Evolutionary conservation across 2,888 invertebrate species (phyloP).

Genomic region (Caenorhabditis zanzibari): DNA sequence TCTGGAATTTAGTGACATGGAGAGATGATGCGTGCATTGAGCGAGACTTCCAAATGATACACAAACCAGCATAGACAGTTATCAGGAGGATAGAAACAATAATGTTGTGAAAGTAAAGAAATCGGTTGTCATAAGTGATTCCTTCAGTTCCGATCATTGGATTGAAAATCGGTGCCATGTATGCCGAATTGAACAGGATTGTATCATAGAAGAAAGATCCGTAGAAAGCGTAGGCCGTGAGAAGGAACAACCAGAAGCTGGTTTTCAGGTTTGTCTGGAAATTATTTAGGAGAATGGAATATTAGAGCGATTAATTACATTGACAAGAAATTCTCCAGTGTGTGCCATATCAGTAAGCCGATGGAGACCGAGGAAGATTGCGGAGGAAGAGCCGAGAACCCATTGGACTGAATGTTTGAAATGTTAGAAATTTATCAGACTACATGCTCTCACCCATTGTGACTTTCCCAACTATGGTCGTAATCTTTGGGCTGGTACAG

Average conservation of each 20-base stretch:
- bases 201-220: slow-evolving; percentile 54
- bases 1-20: slow-evolving; percentile 27
- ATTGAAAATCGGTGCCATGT: slow-evolving; percentile 52
- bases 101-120: slow-evolving; percentile 33
- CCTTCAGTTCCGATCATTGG: slow-evolving; percentile 21
- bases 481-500: slow-evolving; percentile 31
- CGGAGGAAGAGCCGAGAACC: slow-evolving; percentile 40
- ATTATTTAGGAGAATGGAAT: neutral
- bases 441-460: slow-evolving; percentile 43
- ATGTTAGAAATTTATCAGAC: neutral
- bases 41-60: slow-evolving; percentile 4
- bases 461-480: slow-evolving; percentile 40
- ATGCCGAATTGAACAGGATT: slow-evolving; percentile 48
- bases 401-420: slow-evolving; percentile 54
- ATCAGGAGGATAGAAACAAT: slow-evolving; percentile 2
- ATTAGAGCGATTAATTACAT: slow-evolving; percentile 10
- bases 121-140: slow-evolving; percentile 22
- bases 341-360: slow-evolving; percentile 31
- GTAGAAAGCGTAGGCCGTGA: slow-evolving; percentile 25
- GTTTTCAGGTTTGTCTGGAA: slow-evolving; percentile 36
- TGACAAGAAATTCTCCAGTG: slow-evolving; percentile 2
- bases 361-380: slow-evolving; percentile 33
- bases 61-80: slow-evolving; percentile 19
- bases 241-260: neutral
- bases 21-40: slow-evolving; percentile 1